These are phyloP conservation scores for Cerceris rybyensis DNA, from an alignment of 2,888 invertebrate genomes.

Conservation along the genomic window DNA sequence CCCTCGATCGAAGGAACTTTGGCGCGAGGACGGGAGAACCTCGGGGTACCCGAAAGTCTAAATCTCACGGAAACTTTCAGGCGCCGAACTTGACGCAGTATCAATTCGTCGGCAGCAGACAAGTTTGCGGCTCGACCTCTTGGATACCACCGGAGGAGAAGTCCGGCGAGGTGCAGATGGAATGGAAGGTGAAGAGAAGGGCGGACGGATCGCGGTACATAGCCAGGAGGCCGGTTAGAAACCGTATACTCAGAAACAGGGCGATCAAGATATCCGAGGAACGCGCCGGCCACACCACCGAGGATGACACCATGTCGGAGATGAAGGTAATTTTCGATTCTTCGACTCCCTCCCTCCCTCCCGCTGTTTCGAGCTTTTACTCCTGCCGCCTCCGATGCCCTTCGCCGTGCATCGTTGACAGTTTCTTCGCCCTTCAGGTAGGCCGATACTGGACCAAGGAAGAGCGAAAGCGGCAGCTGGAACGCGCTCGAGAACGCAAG, in stretches of 20 bases:
- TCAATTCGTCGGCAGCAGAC: slow-evolving; percentile 84
- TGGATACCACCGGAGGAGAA: slow-evolving; percentile 73
- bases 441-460: slow-evolving; percentile 91
- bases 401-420: no score
- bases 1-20: slow-evolving; percentile 80
- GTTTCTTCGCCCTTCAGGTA: slow-evolving; percentile 74
- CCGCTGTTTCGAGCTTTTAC: background rate
- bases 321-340: slow-evolving; percentile 84
- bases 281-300: slow-evolving; percentile 86
- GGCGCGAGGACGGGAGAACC: slow-evolving; percentile 65
- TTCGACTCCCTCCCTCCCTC: background rate
- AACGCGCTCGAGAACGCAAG: slow-evolving; percentile 86
- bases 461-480: slow-evolving; percentile 89
- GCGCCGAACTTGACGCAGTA: slow-evolving; percentile 85
- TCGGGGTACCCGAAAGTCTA: slow-evolving; percentile 65
- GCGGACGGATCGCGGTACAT: slow-evolving; percentile 91
- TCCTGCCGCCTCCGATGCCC: background rate
- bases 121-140: slow-evolving; percentile 79
- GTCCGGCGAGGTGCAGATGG: slow-evolving; percentile 82
- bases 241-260: slow-evolving; percentile 86
- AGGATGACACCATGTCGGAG: slow-evolving; percentile 91
- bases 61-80: slow-evolving; percentile 82
- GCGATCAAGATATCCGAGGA: slow-evolving; percentile 87
- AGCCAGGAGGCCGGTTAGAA: slow-evolving; percentile 87
- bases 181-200: slow-evolving; percentile 90